Conservation (phyloP, 2,888 invertebrate species). For the Lasioglossum pauxillum region DNA sequence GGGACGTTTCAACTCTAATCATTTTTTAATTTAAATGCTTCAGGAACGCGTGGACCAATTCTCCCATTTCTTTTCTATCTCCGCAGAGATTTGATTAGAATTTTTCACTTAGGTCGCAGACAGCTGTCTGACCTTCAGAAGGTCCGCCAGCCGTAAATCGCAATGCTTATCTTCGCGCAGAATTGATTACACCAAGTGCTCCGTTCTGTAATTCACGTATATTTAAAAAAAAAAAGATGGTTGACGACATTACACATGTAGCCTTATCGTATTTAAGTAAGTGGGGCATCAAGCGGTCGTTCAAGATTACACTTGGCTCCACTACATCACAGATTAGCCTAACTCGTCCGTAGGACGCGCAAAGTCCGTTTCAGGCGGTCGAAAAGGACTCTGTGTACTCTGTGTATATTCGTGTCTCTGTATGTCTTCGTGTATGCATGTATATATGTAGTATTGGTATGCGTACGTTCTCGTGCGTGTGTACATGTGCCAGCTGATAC, state of each 20-base stretch:
- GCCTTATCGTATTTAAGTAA: conserved; percentile 62
- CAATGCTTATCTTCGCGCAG: neutral
- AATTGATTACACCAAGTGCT: conserved; percentile 8
- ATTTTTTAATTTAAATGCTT: neutral
- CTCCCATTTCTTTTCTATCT: no score
- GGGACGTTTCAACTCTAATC: neutral
- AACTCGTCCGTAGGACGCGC: conserved; percentile 44
- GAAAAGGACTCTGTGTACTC: conserved; percentile 5
- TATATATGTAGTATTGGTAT: neutral
- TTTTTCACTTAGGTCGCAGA: neutral
- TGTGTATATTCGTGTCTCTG: neutral
- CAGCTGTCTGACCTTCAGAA: neutral
- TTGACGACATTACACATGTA: conserved; percentile 43
- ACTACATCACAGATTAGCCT: conserved; percentile 69
- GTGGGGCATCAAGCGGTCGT: conserved; percentile 42
- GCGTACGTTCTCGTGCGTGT: neutral
- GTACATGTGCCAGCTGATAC: neutral
- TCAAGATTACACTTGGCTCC: conserved; percentile 56
- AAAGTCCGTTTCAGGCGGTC: conserved; percentile 25
- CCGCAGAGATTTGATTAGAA: no score
- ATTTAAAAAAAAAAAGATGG: conserved; percentile 46
- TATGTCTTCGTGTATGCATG: no score
- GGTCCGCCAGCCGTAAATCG: neutral
- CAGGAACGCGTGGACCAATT: neutral
- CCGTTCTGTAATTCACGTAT: conserved; percentile 32